Conservation (phyloP, 2,797 vertebrate genomes). For the Cottoperca gobio region DNA sequence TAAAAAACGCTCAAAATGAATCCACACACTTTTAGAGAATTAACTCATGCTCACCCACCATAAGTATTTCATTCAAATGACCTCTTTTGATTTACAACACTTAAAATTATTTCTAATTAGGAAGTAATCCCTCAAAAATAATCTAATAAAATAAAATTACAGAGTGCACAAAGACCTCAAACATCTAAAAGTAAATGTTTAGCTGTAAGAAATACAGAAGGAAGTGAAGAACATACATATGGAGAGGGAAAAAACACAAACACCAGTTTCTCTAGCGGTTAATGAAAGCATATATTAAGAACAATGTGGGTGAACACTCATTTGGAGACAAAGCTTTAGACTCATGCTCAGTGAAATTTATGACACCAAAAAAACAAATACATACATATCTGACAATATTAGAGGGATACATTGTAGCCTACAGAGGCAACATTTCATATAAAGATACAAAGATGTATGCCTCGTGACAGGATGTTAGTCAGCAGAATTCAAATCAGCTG, state of each 20-base stretch:
- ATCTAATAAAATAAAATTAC: background rate
- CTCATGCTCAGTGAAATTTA: background rate
- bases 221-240: background rate
- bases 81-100: background rate
- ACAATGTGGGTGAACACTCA: background rate
- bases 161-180: background rate
- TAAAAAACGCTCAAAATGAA: background rate
- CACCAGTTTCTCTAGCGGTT: background rate
- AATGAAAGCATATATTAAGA: background rate
- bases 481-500: conserved; percentile 23
- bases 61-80: background rate
- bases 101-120: background rate
- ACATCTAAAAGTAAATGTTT: background rate
- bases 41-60: background rate
- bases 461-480: conserved; percentile 20
- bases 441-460: background rate
- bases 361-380: background rate
- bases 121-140: background rate
- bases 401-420: background rate
- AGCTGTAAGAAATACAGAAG: background rate
- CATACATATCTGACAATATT: background rate
- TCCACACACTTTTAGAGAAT: background rate
- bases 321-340: background rate
- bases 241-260: background rate
- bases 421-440: background rate